Evolutionary conservation across 2,797 vertebrate species (phyloP).

Genomic region (Hyperoplus lanceolatus): DNA sequence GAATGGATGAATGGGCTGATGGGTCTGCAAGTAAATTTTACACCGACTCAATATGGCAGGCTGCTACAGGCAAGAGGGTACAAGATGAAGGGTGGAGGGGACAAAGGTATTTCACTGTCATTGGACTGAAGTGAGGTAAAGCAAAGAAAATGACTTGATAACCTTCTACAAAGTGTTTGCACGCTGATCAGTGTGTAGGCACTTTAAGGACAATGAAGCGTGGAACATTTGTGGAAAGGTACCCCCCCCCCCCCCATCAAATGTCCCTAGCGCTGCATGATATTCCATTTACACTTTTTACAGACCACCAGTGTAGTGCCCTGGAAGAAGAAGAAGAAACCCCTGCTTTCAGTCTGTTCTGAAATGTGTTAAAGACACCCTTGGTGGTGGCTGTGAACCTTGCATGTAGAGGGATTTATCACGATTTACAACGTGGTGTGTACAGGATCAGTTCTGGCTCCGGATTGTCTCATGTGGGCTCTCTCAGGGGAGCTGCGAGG

Average conservation of each 20-base stretch:
- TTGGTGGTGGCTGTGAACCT: conserved; percentile 65
- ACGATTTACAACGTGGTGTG: conserved; percentile 70
- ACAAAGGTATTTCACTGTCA: conserved; percentile 61
- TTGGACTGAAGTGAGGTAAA: conserved; percentile 58
- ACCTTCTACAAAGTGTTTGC: conserved; percentile 35
- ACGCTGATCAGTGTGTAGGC: conserved; percentile 13
- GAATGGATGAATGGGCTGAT: conserved; percentile 67
- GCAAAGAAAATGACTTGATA: conserved; percentile 69
- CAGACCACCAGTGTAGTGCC: not conserved
- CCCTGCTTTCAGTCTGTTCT: conserved; percentile 25
- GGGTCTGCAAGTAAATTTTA: conserved; percentile 66
- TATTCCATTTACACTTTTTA: conserved; percentile 38
- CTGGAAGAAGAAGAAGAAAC: not conserved
- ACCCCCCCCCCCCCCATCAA: conserved; percentile 28
- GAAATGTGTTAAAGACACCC: conserved; percentile 54
- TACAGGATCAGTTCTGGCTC: conserved; percentile 76
- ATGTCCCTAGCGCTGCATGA: conserved; percentile 33
- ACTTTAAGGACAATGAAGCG: conserved; percentile 36
- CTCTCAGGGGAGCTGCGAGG: conserved; percentile 58
- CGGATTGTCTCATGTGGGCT: conserved; percentile 74
- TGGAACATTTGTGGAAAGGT: conserved; percentile 37
- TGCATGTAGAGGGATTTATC: conserved; percentile 70
- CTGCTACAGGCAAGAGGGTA: conserved; percentile 60
- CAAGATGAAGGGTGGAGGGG: conserved; percentile 57
- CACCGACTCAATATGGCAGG: conserved; percentile 63